Evolutionary conservation across 2,888 invertebrate genomes (phyloP), one percentile per base, ranked within the genome.

Genomic region (Drosophila hawaiiensis): DNA sequence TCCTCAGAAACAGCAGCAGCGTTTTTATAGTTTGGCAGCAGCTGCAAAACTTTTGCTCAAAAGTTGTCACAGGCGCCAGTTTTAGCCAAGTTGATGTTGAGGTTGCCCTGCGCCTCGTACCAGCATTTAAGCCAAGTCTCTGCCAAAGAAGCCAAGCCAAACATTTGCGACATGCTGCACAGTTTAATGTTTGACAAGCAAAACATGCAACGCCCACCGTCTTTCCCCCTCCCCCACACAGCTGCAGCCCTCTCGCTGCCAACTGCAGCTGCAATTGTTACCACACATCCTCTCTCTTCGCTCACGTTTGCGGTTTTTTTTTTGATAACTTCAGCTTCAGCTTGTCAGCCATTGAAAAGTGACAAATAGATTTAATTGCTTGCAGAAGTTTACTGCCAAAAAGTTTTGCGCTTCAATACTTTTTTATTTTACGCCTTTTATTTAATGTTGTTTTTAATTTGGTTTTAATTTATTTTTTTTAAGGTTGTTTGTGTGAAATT

Each of bases 301-400:
- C 47, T 41, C 64, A 47, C 58, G 43, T 43, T 68, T 85, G 75
- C 66, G 81, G 83, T 50, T 84, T 61, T 78, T 39, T 50, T 50
- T 84, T 61, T 78, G 69, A 76, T 71, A 80, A 85, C 69, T 85
- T 83, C 59, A 65, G 65, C 78, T 72, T 80, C 65, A 54, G 72
- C 72, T 78, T 87, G 91, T 89, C 91, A 84, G 82, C 72, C 81
- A 77, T 74, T 89, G 75, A 68, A 62, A 78, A 87, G 89, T 90
- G 91, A 90, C 85, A 90, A 87, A 89, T 88, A 89, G 70, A 84
- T 87, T 89, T 90, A 87, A 87, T 87, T 87, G 87, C 91, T 90
- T 78, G 82, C 82, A 78, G 80, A 89, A 85, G 71, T 89, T 84
- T 79, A 64, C 71, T 62, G 69, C 61, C 74, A 76, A 68, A 80